Percentiles rank a stretch among this genome's conserved stretches.
These are phyloP conservation scores for Laupala kohalensis DNA, from an alignment of 1,140 invertebrate species.

Conservation along the genomic window DNA sequence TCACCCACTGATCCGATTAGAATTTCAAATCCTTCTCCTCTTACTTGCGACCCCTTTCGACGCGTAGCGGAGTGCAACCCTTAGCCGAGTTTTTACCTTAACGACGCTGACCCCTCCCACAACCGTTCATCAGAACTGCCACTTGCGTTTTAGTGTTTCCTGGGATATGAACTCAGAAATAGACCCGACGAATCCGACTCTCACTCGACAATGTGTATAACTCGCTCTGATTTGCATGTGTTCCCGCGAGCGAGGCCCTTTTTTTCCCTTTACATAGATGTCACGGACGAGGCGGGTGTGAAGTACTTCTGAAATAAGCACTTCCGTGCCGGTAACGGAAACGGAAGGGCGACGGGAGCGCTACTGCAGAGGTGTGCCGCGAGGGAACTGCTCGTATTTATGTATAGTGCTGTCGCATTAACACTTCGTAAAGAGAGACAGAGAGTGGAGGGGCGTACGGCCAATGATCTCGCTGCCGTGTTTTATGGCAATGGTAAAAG, in stretches of 20 bases:
- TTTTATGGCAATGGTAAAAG: background rate
- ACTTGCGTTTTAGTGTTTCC: background rate
- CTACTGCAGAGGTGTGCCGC: background rate
- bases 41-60: background rate
- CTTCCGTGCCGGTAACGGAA: background rate
- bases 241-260: background rate
- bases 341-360: too few relatives aligned
- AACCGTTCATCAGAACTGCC: too few relatives aligned
- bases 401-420: background rate
- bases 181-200: too few relatives aligned
- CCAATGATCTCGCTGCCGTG: background rate
- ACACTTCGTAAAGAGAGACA: background rate
- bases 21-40: background rate
- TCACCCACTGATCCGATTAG: background rate
- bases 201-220: too few relatives aligned
- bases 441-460: too few relatives aligned
- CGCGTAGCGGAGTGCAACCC: too few relatives aligned
- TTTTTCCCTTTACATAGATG: background rate
- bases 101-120: background rate
- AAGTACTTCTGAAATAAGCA: background rate
- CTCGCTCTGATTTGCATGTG: background rate
- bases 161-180: background rate
- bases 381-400: background rate
- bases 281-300: background rate
- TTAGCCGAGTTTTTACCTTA: background rate